Evolutionary conservation across 2,113 vertebrate genomes (phyloP), one percentile per base, ranked within the genome.

Genomic region (Ptyas mucosa): DNA sequence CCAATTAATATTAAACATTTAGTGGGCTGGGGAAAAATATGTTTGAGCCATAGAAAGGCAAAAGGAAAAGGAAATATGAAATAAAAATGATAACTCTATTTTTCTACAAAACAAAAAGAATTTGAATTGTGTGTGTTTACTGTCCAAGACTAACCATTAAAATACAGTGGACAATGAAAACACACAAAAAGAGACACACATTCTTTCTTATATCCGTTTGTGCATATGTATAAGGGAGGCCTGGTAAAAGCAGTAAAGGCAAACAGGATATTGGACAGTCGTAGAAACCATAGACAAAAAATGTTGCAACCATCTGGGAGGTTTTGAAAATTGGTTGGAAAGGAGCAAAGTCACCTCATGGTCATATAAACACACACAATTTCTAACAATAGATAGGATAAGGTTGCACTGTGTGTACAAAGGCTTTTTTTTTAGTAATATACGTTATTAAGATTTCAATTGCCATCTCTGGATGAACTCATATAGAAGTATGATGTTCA

Each of bases 1-100:
- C 53, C 52, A 81, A 57, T 89, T 91, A 89, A 89, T 34, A 51
- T 81, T 92, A 57, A 91, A 91, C 5, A 85, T 89, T 85, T 57
- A 92, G 39, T 51, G 52, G 53, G 23, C 26, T 43, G 54, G 34
- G 85, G 9, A 24, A 29, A 92, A 89, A 89, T 55, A n/a, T 39
- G 85, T 51, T n/a, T 89, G 43, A 89, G 8, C 12, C 12, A 43
- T 46, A 81, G 75, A 85, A 81, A 26, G 23, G 1, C 12, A 23
- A 15, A 39, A 11, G 43, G 57, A 29, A 85, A 24, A n/a, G 5
- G 20, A n/a, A 58, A 52, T 24, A 85, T 53, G 85, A 89, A 90
- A 85, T 93, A 39, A 58, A 85, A 90, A 58, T 85, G 20, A 85
- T 58, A 46, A 90, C 57, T 53, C 49, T 51, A 58, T n/a, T 39